A percentile compares a stretch with the other conserved stretches of the same genome.
phyloP scores from a whole-genome alignment of 2,797 vertebrate genomes.

The Cyprinella venusta region DNA sequence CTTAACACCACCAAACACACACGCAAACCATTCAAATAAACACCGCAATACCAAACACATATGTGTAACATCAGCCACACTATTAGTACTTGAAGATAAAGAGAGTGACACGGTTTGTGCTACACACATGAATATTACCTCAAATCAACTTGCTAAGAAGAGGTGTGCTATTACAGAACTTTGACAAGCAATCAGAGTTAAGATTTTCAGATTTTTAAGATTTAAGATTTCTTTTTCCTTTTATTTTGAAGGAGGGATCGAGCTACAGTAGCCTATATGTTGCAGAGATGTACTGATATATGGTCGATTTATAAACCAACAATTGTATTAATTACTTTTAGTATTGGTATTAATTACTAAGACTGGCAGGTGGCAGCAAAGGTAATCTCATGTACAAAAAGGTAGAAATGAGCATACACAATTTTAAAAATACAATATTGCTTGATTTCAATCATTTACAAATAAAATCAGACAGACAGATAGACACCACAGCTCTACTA shows the following conservation, averaged over 20 bases:
- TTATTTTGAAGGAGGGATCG: background rate
- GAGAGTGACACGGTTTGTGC: background rate
- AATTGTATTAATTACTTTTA: background rate
- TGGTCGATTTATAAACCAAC: background rate
- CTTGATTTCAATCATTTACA: background rate
- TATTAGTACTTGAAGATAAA: background rate
- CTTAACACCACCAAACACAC: background rate
- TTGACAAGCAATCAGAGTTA: background rate
- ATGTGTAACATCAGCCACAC: background rate
- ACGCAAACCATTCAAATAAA: background rate
- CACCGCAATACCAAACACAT: background rate
- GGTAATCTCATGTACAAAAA: background rate
- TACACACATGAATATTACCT: background rate
- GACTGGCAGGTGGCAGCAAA: background rate
- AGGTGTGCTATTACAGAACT: constrained; percentile 3
- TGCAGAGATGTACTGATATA: background rate
- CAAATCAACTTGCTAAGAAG: constrained; percentile 9
- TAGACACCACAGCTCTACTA: background rate
- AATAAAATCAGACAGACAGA: background rate
- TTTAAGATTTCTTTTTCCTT: too few relatives aligned
- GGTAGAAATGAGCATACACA: background rate
- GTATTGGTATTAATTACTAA: too few relatives aligned
- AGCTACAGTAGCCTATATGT: background rate
- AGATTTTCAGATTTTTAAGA: too few relatives aligned
- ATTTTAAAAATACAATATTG: too few relatives aligned